Evolutionary conservation across 2,888 invertebrate species (phyloP).

Genomic region (Diabrotica balteata): DNA sequence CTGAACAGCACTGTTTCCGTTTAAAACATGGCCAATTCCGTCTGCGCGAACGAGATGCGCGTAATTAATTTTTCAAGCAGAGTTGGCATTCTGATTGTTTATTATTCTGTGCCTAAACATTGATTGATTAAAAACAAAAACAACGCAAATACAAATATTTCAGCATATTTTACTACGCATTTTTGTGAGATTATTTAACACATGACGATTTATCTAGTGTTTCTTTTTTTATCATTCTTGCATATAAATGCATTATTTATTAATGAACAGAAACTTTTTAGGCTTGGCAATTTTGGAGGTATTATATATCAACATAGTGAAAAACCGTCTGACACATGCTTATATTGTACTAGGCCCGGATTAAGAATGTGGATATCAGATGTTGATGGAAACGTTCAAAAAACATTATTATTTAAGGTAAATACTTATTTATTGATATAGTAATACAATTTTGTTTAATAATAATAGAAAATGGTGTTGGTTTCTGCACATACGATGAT

Average conservation of each 20-base stretch:
- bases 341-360: slow-evolving; percentile 84
- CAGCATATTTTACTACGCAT: neutral
- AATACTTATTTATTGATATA: neutral
- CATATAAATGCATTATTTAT: neutral
- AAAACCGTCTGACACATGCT: slow-evolving; percentile 61
- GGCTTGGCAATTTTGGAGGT: slow-evolving; percentile 71
- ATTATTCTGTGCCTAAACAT: too few species aligned
- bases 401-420: slow-evolving; percentile 86
- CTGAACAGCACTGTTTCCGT: too few species aligned
- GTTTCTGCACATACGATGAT: too few species aligned
- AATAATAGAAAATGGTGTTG: neutral
- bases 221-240: slow-evolving; percentile 2
- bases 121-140: too few species aligned
- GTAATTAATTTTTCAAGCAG: too few species aligned
- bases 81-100: too few species aligned
- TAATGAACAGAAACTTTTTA: slow-evolving; percentile 42
- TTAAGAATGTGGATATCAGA: slow-evolving; percentile 85
- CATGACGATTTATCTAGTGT: neutral
- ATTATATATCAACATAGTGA: slow-evolving; percentile 66
- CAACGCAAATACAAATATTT: neutral
- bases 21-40: too few species aligned
- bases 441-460: neutral
- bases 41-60: too few species aligned
- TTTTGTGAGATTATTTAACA: neutral
- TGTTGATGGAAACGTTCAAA: slow-evolving; percentile 76